Percentiles rank a stretch among this genome's conserved stretches.
Evolutionary conservation across 2,888 invertebrate species (phyloP).

Genomic region (Andricus quercusramuli): DNA sequence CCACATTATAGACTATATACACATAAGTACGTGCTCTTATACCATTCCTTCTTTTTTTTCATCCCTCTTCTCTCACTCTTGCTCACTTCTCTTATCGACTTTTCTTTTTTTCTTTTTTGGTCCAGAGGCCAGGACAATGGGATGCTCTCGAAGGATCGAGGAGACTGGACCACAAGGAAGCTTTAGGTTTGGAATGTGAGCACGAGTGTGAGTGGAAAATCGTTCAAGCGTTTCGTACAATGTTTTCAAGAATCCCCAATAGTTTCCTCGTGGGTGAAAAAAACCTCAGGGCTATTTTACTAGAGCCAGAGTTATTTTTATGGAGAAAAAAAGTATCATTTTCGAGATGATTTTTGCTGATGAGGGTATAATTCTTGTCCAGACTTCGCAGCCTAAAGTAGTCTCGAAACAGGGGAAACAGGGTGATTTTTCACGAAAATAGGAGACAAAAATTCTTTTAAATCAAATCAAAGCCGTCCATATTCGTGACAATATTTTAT

Average conservation of each 20-base stretch:
- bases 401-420: no score
- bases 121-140: constrained; percentile 44
- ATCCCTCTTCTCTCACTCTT: constrained; percentile 45
- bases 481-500: no score
- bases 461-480: no score
- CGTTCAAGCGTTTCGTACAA: constrained; percentile 50
- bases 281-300: not conserved
- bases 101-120: constrained; percentile 28
- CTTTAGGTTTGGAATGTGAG: constrained; percentile 41
- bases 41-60: constrained; percentile 44
- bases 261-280: constrained; percentile 27
- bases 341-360: no score
- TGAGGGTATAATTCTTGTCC: no score
- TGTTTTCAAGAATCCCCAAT: constrained; percentile 47
- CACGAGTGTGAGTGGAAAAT: constrained; percentile 45
- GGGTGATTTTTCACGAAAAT: no score
- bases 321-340: not conserved
- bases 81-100: constrained; percentile 49
- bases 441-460: no score
- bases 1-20: constrained; percentile 12
- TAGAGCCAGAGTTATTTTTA: not conserved
- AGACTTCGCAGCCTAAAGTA: no score
- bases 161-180: constrained; percentile 44
- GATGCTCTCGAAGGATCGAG: constrained; percentile 42
- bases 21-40: not conserved